A percentile compares a stretch with the other conserved stretches of the same genome.
These are phyloP conservation scores for Sorex maritimensis DNA, from an alignment of 2,797 vertebrate species.

Conservation along the genomic window DNA sequence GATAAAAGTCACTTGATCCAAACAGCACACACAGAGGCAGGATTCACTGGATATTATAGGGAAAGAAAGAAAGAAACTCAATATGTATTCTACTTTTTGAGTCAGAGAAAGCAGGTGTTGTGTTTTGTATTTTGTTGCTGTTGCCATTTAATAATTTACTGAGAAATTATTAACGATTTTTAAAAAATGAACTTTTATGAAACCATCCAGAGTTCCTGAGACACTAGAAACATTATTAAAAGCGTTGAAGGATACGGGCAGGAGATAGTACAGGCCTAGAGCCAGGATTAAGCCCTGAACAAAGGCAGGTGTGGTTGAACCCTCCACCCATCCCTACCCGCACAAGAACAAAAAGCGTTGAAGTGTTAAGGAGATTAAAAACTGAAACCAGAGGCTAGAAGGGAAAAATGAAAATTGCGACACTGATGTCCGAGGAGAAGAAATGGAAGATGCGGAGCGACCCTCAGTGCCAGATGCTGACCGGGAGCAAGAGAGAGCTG, in stretches of 20 bases:
- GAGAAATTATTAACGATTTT: neutral
- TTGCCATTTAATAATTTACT: neutral
- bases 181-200: constrained; percentile 14
- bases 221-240: neutral
- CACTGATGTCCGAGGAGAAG: too few relatives aligned
- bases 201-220: neutral
- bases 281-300: neutral
- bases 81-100: neutral
- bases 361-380: neutral
- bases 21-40: neutral
- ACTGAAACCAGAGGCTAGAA: neutral
- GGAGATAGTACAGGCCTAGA: neutral
- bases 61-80: neutral
- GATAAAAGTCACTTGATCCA: neutral
- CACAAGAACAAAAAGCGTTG: too few relatives aligned
- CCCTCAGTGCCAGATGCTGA: neutral
- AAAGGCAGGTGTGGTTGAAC: too few relatives aligned
- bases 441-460: neutral
- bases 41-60: neutral
- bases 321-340: too few relatives aligned
- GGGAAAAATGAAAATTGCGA: too few relatives aligned
- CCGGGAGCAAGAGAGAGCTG: neutral
- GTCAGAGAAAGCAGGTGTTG: neutral
- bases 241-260: neutral
- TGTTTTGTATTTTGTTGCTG: neutral